Evolutionary conservation across 2,797 vertebrate genomes (phyloP), one percentile per base, ranked within the genome.

Genomic region (Dicrostonyx torquatus): DNA sequence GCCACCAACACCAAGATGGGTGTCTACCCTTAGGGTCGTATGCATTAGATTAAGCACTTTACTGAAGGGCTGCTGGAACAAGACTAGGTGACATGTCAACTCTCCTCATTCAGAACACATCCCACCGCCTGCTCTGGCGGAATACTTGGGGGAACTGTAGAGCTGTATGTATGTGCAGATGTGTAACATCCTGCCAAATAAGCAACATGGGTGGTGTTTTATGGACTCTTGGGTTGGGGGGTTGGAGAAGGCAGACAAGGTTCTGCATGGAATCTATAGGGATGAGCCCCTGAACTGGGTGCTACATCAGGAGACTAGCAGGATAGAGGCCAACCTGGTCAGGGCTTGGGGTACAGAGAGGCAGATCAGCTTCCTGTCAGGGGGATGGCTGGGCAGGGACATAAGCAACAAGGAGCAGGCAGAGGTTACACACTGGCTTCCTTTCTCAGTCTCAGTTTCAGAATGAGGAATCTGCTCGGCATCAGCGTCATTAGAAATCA

Each of bases 391-490:
- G 29, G 50, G 66, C 60, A 86, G 82, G 5, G 75, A 29, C 26
- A 22, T 14, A 11, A 50, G 43, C 22, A 12, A 24, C 31, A 31
- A 22, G 24, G n/a, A 53, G 20, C 24, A 37, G 89, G 29, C 6
- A 6, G 0, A 6, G 2, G 53, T 11, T 1, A n/a, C 40, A 4
- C 15, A 3, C 10, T 1, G 53, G 73, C 12, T 45, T 76, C 48
- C 53, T 60, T 5, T 48, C 80, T 73, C 4, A 4, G 7, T 26
- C 66, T 45, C 24, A 0, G 1, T 75, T 55, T 76, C 92, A 24
- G 48, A 24, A 10, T 0, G 2, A 91, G 87, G 58, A 82, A 43
- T 2, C 37, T 10, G 4, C 31, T n/a, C 2, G 5, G 72, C 29
- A 4, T 22, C 6, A 3, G 11, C 17, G 13, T 5, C 34, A 58